Percentiles rank a stretch among this genome's conserved stretches.
These are phyloP conservation scores for Prochilodus magdalenae DNA, from an alignment of 2,113 vertebrate species.

Conservation along the genomic window DNA sequence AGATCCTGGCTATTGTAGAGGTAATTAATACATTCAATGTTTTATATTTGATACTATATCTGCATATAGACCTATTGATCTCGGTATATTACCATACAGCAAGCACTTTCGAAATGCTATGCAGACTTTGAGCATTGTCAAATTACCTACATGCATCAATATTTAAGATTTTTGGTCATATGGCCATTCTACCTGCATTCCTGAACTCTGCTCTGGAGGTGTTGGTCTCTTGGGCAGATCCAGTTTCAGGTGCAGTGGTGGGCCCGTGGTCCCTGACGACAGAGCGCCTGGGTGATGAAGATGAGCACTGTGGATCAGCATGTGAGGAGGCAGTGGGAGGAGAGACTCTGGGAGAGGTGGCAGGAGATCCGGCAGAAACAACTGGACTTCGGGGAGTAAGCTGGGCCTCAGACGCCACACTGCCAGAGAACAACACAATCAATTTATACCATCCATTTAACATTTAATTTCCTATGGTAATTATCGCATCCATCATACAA, in stretches of 20 bases:
- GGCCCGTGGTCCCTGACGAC: constrained; percentile 4
- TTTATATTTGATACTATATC: no score
- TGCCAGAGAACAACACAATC: constrained; percentile 42
- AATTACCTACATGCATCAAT: no score
- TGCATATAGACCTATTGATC: no score
- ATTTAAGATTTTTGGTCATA: not conserved
- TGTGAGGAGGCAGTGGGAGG: constrained; percentile 66
- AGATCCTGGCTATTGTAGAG: no score
- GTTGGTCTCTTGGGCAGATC: not conserved
- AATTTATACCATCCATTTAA: not conserved
- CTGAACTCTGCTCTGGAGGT: not conserved
- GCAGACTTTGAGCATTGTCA: no score
- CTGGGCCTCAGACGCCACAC: constrained; percentile 75
- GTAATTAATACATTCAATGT: no score
- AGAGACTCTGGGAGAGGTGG: constrained; percentile 62
- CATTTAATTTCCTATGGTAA: no score
- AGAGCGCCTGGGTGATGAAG: constrained; percentile 24
- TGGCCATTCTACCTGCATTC: not conserved
- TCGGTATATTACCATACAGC: no score
- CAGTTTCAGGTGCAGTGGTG: not conserved
- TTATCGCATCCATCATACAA: no score
- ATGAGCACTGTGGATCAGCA: constrained; percentile 35
- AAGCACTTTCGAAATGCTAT: no score
- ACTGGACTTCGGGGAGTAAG: constrained; percentile 75
- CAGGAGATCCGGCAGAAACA: constrained; percentile 68